Conservation (phyloP, 2,888 invertebrate species). For the Cephus runcator region DNA sequence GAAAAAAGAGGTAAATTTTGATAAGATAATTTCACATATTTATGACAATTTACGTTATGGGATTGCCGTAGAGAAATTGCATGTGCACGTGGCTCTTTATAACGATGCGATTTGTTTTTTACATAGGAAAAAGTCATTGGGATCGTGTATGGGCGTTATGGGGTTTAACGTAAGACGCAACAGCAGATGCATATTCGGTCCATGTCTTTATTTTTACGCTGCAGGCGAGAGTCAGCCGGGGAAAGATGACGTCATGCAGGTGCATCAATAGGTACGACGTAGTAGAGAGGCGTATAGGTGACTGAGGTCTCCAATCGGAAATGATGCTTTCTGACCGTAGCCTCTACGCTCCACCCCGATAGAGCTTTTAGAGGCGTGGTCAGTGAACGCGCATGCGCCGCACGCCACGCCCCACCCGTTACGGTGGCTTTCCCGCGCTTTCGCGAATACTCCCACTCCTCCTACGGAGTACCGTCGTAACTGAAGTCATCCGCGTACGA, state of each 20-base stretch:
- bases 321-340: conserved; percentile 46
- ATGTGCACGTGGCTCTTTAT: not conserved
- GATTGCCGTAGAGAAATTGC: not conserved
- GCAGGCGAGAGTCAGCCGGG: conserved; percentile 12
- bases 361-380: conserved; percentile 59
- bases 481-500: not conserved
- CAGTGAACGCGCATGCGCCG: conserved; percentile 56
- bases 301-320: conserved; percentile 58
- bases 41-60: not conserved
- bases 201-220: not conserved
- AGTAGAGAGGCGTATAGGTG: conserved; percentile 47
- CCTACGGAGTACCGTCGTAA: not conserved
- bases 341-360: conserved; percentile 56
- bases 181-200: not conserved
- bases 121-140: not conserved
- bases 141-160: not conserved
- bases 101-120: not conserved
- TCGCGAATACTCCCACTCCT: not conserved
- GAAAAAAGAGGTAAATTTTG: not conserved
- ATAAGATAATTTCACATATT: not conserved
- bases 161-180: not conserved
- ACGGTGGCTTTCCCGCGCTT: conserved; percentile 52
- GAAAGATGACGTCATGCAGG: conserved; percentile 56
- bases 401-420: conserved; percentile 44
- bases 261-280: conserved; percentile 50